These are phyloP conservation scores for Allobates femoralis DNA, from an alignment of 2,797 vertebrate species.

Conservation along the genomic window DNA sequence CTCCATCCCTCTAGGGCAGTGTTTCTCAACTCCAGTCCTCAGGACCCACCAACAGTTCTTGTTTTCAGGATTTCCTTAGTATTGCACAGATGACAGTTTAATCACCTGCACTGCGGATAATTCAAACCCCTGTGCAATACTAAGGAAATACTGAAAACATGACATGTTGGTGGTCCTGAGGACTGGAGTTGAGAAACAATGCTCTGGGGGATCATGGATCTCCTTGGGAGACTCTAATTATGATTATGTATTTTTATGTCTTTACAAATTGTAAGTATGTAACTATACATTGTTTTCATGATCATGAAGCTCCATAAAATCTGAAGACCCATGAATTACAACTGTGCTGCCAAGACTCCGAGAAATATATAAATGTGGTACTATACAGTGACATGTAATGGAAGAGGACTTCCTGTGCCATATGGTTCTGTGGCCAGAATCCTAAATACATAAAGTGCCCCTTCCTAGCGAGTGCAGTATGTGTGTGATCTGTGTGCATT, in stretches of 20 bases:
- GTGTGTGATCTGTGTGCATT: constrained; percentile 45
- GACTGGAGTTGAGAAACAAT: too few relatives aligned
- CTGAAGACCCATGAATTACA: neutral
- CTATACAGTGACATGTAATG: constrained; percentile 1
- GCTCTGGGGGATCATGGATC: too few relatives aligned
- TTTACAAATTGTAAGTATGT: neutral
- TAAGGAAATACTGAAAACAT: too few relatives aligned
- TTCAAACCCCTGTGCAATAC: too few relatives aligned
- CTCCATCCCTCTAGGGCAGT: too few relatives aligned
- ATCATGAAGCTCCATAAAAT: neutral
- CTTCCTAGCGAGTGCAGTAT: neutral
- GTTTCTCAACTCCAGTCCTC: too few relatives aligned
- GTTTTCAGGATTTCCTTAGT: too few relatives aligned
- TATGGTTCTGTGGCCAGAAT: constrained; percentile 4
- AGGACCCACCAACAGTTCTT: too few relatives aligned
- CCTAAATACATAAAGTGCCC: neutral
- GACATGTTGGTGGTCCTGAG: too few relatives aligned
- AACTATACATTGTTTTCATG: neutral
- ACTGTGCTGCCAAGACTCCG: neutral
- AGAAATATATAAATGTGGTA: neutral
- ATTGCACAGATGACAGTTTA: too few relatives aligned
- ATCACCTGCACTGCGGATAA: too few relatives aligned
- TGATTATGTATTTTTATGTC: neutral
- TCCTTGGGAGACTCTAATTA: too few relatives aligned
- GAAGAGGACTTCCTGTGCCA: neutral